phyloP scores from a whole-genome alignment of 1,140 invertebrate species.

The Triops longicaudatus region DNA sequence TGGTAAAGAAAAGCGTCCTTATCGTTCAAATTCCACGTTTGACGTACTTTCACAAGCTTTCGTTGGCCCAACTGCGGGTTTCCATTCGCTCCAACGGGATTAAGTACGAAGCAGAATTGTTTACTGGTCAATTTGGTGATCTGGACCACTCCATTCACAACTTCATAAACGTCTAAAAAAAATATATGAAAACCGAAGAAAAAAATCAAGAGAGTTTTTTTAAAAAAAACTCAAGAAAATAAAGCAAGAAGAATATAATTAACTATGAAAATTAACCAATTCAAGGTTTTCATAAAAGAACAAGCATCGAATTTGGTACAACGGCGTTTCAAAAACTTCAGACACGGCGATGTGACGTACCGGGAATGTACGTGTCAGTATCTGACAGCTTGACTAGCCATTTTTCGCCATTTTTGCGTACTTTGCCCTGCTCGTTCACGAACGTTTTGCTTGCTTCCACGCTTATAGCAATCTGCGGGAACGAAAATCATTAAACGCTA shows the following conservation, averaged over 20 bases:
- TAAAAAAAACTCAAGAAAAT: slow-evolving; percentile 29
- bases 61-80: slow-evolving; percentile 36
- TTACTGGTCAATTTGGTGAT: slow-evolving; percentile 44
- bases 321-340: too few species aligned
- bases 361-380: slow-evolving; percentile 46
- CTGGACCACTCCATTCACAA: slow-evolving; percentile 37
- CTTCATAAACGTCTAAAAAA: not conserved
- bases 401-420: slow-evolving; percentile 47
- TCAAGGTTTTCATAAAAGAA: too few species aligned
- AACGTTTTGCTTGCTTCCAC: slow-evolving; percentile 43
- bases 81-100: slow-evolving; percentile 43
- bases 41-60: not conserved
- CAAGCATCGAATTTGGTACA: too few species aligned
- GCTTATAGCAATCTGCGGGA: slow-evolving; percentile 46
- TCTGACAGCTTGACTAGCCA: slow-evolving; percentile 44
- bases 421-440: slow-evolving; percentile 42
- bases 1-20: too few species aligned
- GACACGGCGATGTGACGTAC: slow-evolving; percentile 45
- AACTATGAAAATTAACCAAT: too few species aligned
- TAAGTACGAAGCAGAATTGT: slow-evolving; percentile 46
- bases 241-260: too few species aligned
- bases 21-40: too few species aligned
- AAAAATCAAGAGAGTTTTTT: too few species aligned
- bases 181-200: not conserved
- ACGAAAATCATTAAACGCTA: too few species aligned